phyloP scores from a whole-genome alignment of 2,113 vertebrate species.

The Cololabis saira region DNA sequence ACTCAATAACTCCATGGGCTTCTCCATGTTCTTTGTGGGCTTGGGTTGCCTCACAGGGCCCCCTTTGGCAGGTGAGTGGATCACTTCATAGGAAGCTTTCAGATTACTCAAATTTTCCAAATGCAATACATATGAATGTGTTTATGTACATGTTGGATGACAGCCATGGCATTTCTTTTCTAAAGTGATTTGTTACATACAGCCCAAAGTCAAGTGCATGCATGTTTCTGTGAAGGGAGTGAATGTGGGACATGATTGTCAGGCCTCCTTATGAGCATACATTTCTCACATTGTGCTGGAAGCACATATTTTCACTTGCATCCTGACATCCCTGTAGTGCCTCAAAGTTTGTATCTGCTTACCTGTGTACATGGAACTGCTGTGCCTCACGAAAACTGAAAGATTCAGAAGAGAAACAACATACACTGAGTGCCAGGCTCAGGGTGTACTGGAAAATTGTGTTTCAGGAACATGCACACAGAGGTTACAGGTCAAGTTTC shows the following conservation, averaged over 20 bases:
- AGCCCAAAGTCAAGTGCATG: slow-evolving; percentile 1
- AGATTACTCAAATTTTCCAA: slow-evolving; percentile 21
- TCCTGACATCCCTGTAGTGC: slow-evolving; percentile 30
- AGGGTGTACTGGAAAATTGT: slow-evolving; percentile 18
- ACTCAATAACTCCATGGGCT: slow-evolving; percentile 89
- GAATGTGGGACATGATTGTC: background rate
- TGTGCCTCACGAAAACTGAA: slow-evolving; percentile 39
- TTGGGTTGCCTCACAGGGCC: slow-evolving; percentile 88
- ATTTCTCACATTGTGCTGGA: no score
- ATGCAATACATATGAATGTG: slow-evolving; percentile 20
- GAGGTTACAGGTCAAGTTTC: slow-evolving; percentile 52
- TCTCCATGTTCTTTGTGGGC: slow-evolving; percentile 91
- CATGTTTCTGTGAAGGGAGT: background rate
- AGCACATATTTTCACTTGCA: slow-evolving; percentile 32
- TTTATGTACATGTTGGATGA: slow-evolving; percentile 15
- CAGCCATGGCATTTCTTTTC: slow-evolving; percentile 1
- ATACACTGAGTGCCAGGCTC: slow-evolving; percentile 26
- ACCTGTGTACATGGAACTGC: slow-evolving; percentile 3
- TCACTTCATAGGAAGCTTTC: slow-evolving; percentile 33
- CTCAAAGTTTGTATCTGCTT: slow-evolving; percentile 18
- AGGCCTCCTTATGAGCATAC: background rate
- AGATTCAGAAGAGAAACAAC: slow-evolving; percentile 41
- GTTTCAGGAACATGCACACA: slow-evolving; percentile 24
- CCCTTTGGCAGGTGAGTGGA: slow-evolving; percentile 89
- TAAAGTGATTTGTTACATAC: slow-evolving; percentile 11